Percentiles rank a stretch among this genome's conserved stretches.
Evolutionary conservation across 2,797 vertebrate species (phyloP).

Genomic region (Chrosomus eos): DNA sequence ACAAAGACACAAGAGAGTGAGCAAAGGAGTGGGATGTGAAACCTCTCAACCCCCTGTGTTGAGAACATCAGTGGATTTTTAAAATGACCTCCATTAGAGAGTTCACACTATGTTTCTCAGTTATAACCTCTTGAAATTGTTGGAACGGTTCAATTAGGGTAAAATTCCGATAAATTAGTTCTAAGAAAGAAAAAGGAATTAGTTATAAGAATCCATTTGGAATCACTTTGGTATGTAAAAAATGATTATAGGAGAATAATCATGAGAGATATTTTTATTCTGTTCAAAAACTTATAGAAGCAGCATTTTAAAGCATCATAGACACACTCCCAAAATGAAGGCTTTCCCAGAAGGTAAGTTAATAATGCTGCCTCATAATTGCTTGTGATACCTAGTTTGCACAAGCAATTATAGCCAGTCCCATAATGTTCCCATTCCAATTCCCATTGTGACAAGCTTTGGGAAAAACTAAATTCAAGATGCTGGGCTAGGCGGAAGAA

Average conservation of each 20-base stretch:
- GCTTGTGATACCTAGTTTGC: conserved; percentile 9
- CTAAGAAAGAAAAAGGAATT: not conserved
- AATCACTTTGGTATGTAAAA: not conserved
- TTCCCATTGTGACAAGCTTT: conserved; percentile 1
- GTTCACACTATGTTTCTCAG: not conserved
- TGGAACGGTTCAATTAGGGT: conserved; percentile 7
- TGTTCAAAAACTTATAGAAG: not conserved
- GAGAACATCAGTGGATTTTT: conserved; percentile 28
- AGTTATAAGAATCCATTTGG: not conserved
- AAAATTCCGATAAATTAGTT: conserved; percentile 1
- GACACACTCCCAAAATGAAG: not conserved
- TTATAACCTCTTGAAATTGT: conserved; percentile 9
- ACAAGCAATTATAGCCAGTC: conserved; percentile 14
- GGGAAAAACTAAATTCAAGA: not conserved
- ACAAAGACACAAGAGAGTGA: conserved; percentile 25
- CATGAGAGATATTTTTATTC: not conserved
- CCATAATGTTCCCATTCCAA: not conserved
- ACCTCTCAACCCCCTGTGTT: conserved; percentile 29
- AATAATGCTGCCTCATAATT: not conserved
- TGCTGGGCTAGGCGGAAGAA: not conserved
- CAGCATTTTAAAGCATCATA: not conserved
- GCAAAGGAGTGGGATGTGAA: conserved; percentile 22
- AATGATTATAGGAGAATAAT: not conserved
- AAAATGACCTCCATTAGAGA: conserved; percentile 11
- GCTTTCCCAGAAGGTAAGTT: not conserved